Percentiles rank a stretch among this genome's conserved stretches.
Conservation (phyloP, 1,140 invertebrate genomes). For the Steinernema khuongi region DNA sequence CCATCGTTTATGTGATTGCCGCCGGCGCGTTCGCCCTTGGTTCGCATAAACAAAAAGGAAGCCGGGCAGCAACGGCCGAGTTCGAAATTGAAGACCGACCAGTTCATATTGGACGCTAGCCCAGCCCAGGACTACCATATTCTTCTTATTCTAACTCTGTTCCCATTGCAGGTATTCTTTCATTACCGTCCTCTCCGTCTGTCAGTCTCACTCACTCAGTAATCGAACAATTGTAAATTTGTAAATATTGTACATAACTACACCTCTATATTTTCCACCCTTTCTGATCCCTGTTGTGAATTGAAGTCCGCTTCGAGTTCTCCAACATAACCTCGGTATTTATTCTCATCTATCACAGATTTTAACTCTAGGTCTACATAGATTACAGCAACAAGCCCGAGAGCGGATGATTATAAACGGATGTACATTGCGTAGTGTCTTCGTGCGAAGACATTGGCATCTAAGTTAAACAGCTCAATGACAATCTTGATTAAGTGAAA, state of each 20-base stretch:
- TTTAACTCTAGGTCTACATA: not conserved
- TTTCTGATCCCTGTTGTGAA: not conserved
- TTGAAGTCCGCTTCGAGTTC: not conserved
- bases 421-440: not conserved
- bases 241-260: no score
- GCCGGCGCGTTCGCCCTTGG: slow-evolving; percentile 40
- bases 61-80: slow-evolving; percentile 47
- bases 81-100: slow-evolving; percentile 54
- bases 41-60: slow-evolving; percentile 53
- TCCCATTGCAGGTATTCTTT: no score
- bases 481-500: not conserved
- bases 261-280: not conserved
- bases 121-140: slow-evolving; percentile 58
- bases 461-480: not conserved
- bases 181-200: no score
- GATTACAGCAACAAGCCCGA: slow-evolving; percentile 8
- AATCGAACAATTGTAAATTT: no score
- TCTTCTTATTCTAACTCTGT: no score
- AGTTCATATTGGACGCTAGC: slow-evolving; percentile 46
- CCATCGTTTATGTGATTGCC: slow-evolving; percentile 39
- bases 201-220: no score
- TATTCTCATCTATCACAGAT: slow-evolving; percentile 9
- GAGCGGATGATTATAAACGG: not conserved
- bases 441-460: not conserved
- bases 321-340: slow-evolving; percentile 16